A percentile compares a stretch with the other conserved stretches of the same genome.
These are phyloP conservation scores for Eriocheir sinensis DNA, from an alignment of 1,140 invertebrate species.

Conservation along the genomic window DNA sequence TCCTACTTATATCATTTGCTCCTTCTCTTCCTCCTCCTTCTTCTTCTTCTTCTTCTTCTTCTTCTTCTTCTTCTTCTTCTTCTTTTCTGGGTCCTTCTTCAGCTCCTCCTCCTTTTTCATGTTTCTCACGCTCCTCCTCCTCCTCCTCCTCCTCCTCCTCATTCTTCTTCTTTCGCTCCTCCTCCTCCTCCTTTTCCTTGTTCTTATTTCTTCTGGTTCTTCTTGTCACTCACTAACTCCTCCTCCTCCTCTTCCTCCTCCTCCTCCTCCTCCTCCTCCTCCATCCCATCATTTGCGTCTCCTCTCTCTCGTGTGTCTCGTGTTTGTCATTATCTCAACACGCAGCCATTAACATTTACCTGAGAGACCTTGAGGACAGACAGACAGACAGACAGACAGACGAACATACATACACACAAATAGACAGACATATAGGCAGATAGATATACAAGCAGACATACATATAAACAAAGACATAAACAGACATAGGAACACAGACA, in stretches of 20 bases:
- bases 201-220: background rate
- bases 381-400: background rate
- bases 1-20: background rate
- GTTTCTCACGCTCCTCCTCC: background rate
- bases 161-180: background rate
- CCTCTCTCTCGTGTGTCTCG: background rate
- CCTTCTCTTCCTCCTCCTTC: background rate
- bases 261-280: background rate
- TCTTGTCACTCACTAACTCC: too few relatives aligned
- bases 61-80: too few relatives aligned
- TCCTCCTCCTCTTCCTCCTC: background rate
- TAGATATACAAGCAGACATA: too few relatives aligned
- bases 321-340: constrained; percentile 17
- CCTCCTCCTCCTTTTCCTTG: background rate
- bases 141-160: background rate
- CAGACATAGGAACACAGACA: too few relatives aligned
- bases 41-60: background rate
- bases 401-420: background rate
- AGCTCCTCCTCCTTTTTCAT: too few relatives aligned
- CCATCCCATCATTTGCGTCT: background rate
- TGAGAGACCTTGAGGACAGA: background rate
- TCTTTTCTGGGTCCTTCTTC: too few relatives aligned
- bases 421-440: background rate
- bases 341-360: background rate
- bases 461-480: too few relatives aligned